Evolutionary conservation across 2,113 vertebrate species (phyloP), one percentile per base, ranked within the genome.

Genomic region (Calidris pygmaea): DNA sequence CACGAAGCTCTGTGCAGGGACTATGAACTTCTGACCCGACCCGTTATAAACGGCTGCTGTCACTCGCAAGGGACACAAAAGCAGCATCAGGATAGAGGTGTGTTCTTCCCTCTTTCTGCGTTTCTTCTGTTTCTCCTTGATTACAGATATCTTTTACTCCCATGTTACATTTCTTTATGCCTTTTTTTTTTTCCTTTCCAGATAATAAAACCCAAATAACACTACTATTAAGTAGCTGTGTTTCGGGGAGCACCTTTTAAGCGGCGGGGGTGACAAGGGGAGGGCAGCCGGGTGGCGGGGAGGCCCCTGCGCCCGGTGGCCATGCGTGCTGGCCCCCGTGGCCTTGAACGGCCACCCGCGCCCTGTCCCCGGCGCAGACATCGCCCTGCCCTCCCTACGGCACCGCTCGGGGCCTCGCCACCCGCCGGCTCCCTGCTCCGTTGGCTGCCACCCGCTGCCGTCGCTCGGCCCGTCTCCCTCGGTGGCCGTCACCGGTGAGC

Each of bases 1-100:
- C 23, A 5, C 0, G 1, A 19, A 68, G 20, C 5, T 11, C 53
- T 6, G 35, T 0, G 13, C 47, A 14, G 67, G 4, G 79, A 7
- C 83, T 4, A 2, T 14, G 82, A 52, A 34, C 12, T 53, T 14
- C 19, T 20, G 77, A 21, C n/a, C 74, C 0, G 76, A 3, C 14
- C 45, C 70, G 53, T 23, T 1, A 2, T 0, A 22, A 6, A 2
- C 0, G 11, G 58, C 87, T 6, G 62, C 63, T 20, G 68, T 2
- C 62, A 7, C 72, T 14, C 0, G 2, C 60, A 19, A 4, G 53
- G 0, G 30, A 22, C 71, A 39, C 0, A 24, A 3, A 7, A 17
- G 0, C 72, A 19, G 15, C 27, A 1, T 0, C 16, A 2, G 35
- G 17, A n/a, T 2, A 6, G 0, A 1, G 0, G 3, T 0, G 35